Evolutionary conservation across 2,888 invertebrate genomes (phyloP), one percentile per base, ranked within the genome.

Genomic region (Limnephilus auricula): DNA sequence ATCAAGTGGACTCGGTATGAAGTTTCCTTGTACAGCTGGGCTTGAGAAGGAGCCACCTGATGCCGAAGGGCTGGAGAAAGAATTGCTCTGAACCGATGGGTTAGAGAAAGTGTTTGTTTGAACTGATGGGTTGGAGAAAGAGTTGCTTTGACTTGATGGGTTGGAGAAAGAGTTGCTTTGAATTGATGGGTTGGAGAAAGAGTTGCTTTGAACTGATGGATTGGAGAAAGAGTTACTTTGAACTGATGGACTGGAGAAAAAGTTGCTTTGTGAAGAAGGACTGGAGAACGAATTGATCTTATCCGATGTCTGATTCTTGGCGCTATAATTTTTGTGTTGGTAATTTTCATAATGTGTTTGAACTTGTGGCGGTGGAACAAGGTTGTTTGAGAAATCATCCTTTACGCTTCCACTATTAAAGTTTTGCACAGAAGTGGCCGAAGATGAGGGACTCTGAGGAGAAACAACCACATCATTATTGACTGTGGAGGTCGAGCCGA

Each of bases 1-100:
- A 93, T 96, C 96, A 92, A 95, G 95, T 2, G 95, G 95, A 92
- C 96, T 96, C 2, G 96, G 95, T 92, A 95, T 96, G 93, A 96
- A 96, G 79, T 78, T 90, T 32, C 34, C 82, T 37, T 32, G 32
- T 82, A 82, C 94, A 94, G 93, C 95, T 95, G 31, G 93, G 25
- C 65, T 65, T 25, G 65, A 65, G 65, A 65, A 65, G 65, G 65
- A 65, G 65, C 65, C 65, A 65, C 65, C 65, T 65, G 65, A n/a
- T n/a, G 65, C 65, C 9, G 92, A 91, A 78, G 85, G 40, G 31
- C 86, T 90, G 4, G 80, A 79, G 65, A 65, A 65, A 65, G 65
- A 65, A n/a, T 25, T 25, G n/a, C 50, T 86, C 31, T 78, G 31
- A 78, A 84, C 78, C 2, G 32, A 82, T 15, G 79, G 40, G 40